phyloP scores from a whole-genome alignment of 2,797 vertebrate genomes.

The Mus spretus region DNA sequence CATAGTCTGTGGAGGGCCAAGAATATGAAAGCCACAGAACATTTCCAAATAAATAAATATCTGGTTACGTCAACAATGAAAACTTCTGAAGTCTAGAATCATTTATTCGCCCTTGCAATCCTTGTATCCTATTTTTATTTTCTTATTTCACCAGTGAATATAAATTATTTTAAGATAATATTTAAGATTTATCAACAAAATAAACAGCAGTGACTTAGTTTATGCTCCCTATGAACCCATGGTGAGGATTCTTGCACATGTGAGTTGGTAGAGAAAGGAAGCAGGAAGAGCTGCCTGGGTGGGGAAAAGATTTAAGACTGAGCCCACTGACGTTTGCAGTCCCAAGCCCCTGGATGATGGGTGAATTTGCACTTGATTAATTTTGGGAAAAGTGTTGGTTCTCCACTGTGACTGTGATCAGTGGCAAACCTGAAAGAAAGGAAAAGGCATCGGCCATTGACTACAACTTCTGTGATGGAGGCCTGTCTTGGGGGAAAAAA shows the following conservation, averaged over 20 bases:
- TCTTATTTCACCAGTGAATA: slow-evolving; percentile 6
- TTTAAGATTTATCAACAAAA: slow-evolving; percentile 2
- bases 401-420: not conserved
- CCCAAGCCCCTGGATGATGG: not conserved
- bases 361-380: too few species aligned
- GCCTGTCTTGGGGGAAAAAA: not conserved
- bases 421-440: not conserved
- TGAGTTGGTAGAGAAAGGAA: not conserved
- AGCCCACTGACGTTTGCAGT: not conserved
- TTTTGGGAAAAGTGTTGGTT: not conserved
- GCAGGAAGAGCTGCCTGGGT: not conserved
- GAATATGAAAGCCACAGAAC: not conserved
- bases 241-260: too few species aligned
- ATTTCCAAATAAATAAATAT: not conserved
- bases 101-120: not conserved
- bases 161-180: not conserved
- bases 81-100: not conserved
- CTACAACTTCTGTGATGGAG: not conserved
- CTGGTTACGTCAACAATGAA: not conserved
- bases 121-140: slow-evolving; percentile 15
- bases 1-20: rapidly evolving
- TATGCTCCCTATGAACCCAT: not conserved
- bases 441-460: not conserved
- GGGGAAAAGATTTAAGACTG: not conserved
- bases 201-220: not conserved